Conservation (phyloP, 2,797 vertebrate genomes). For the Lycodopsis pacificus region DNA sequence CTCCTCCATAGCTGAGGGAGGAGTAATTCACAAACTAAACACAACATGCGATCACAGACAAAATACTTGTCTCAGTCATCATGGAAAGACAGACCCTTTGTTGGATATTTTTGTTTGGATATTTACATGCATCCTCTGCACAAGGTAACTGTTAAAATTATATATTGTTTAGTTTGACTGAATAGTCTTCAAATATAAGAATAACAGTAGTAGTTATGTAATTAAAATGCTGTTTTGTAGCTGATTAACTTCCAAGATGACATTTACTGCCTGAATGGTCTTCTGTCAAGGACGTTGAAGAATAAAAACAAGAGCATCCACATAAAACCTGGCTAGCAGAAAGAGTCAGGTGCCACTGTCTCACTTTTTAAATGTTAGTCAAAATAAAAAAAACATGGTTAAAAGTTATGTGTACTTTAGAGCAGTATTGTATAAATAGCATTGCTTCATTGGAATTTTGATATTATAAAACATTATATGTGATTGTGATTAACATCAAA, state of each 20-base stretch:
- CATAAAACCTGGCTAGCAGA: neutral
- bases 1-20: constrained; percentile 24
- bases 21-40: constrained; percentile 10
- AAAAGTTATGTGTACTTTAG: neutral
- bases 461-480: neutral
- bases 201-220: neutral
- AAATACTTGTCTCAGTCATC: neutral
- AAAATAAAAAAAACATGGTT: neutral
- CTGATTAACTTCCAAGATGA: neutral
- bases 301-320: neutral
- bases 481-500: neutral
- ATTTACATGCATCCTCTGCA: constrained; percentile 26
- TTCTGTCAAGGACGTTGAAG: neutral
- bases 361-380: neutral
- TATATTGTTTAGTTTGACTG: neutral
- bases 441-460: neutral
- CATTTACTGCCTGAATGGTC: neutral
- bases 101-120: constrained; percentile 61
- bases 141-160: constrained; percentile 45
- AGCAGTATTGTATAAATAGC: neutral
- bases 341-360: neutral
- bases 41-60: neutral
- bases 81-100: constrained; percentile 50
- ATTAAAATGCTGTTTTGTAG: neutral
- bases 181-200: neutral